Evolutionary conservation across 2,888 invertebrate genomes (phyloP).

Genomic region (Amphipoea lucens): DNA sequence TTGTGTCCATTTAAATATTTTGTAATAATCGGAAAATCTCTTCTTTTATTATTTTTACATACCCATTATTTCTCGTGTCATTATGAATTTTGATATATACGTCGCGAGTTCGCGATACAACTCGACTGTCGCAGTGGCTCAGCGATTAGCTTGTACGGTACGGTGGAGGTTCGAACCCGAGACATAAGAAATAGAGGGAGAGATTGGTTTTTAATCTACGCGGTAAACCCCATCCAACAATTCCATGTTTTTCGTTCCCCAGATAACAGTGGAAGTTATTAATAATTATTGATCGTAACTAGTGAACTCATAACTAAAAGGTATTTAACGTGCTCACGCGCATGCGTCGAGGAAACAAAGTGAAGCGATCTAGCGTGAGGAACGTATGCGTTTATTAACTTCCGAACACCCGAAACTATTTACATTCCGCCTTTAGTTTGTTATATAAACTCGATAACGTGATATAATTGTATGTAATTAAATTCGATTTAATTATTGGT

Average conservation of each 20-base stretch:
- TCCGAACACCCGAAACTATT: slow-evolving; percentile 57
- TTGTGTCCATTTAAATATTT: neutral
- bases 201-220: too few relatives aligned
- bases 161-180: neutral
- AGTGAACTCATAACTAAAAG: slow-evolving; percentile 41
- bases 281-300: slow-evolving; percentile 30
- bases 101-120: neutral
- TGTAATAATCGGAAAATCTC: neutral
- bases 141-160: neutral
- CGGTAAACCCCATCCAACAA: neutral
- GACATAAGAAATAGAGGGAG: neutral
- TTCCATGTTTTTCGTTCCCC: slow-evolving; percentile 8
- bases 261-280: slow-evolving; percentile 33
- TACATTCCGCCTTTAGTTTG: slow-evolving; percentile 44
- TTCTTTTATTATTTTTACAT: neutral
- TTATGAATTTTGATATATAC: neutral
- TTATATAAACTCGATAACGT: slow-evolving; percentile 64
- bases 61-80: neutral
- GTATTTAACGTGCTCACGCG: slow-evolving; percentile 46
- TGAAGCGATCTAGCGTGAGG: slow-evolving; percentile 62
- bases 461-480: slow-evolving; percentile 60
- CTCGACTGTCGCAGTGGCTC: neutral
- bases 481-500: slow-evolving; percentile 22
- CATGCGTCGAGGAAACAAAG: slow-evolving; percentile 54
- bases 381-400: slow-evolving; percentile 40